phyloP scores from a whole-genome alignment of 30 jellyfish, hydroid and myxozoan species.

The Chrysaora quinquecirrha region DNA sequence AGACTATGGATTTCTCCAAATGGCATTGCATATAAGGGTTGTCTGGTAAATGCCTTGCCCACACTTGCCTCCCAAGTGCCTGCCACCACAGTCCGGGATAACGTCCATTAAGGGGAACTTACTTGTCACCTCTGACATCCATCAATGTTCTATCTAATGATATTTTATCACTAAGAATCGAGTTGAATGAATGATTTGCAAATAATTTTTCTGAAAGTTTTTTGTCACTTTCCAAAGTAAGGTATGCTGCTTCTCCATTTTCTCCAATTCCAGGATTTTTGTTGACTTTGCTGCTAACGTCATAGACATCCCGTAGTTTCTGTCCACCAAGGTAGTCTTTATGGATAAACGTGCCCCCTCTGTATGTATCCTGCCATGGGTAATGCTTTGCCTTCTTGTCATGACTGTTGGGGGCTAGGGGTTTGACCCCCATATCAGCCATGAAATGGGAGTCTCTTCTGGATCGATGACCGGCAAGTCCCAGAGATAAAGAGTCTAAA shows the following conservation, averaged over 20 bases:
- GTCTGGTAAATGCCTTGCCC: no score
- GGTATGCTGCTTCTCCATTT: conserved; percentile 91
- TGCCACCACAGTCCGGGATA: no score
- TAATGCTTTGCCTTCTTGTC: conserved; percentile 82
- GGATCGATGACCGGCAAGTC: conserved; percentile 57
- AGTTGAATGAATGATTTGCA: conserved; percentile 94
- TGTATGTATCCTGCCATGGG: conserved; percentile 87
- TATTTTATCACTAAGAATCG: conserved; percentile 88
- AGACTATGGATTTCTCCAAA: no score
- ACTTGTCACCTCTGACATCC: conserved; percentile 95
- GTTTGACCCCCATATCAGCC: conserved; percentile 81
- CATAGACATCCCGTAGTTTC: conserved; percentile 74
- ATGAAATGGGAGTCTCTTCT: conserved; percentile 89
- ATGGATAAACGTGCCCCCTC: conserved; percentile 11
- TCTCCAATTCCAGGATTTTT: conserved; percentile 91
- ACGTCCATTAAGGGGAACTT: no score
- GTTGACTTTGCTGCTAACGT: conserved; percentile 73
- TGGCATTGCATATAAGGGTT: no score
- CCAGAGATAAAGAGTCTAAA: conserved; percentile 70
- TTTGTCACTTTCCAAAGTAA: conserved; percentile 65
- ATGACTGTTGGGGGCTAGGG: conserved; percentile 88
- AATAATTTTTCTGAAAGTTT: conserved; percentile 82
- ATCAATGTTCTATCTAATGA: conserved; percentile 85
- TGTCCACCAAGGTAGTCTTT: conserved; percentile 21
- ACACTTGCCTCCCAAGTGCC: no score